Base-by-base conservation (phyloP, 1,140 invertebrate genomes). In the Achatina immaculata region DNA sequence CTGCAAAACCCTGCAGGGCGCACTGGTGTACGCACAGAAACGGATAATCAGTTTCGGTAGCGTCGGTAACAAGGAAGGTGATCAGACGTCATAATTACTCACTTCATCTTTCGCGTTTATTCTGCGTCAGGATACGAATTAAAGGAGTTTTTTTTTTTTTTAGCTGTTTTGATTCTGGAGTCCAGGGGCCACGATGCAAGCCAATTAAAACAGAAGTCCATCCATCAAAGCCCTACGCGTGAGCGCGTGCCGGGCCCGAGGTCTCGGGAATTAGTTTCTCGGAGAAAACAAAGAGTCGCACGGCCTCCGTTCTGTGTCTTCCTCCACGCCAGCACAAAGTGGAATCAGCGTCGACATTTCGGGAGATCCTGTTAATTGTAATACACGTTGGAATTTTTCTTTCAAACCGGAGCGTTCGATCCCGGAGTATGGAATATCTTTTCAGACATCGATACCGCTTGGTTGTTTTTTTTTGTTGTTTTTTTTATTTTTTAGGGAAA, bases 141-240 rank as follows among this genome's bases (percentile, higher is more conserved):
- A 58, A 58, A 58, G 55, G 24, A 4, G 7, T 58, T 58, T 24
- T n/a, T 24, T 58, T 24, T 58, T n/a, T 24, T 58, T 24, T 58
- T 24, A 58, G 24, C 55, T 58, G 55, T 58, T 58, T 11, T 58
- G 55, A 58, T 58, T 58, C 55, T 24, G 21, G 24, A 58, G 55
- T 4, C 11, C 55, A 24, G 21, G 55, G 21, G 55, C 55, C 55
- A 14, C 55, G 55, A 58, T 19, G n/a, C 55, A 58, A 58, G 55
- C 55, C 55, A 58, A 58, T 58, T 58, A 58, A 58, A 58, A 58
- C 55, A 58, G 55, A 58, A 58, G 55, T 58, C 55, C 55, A 58
- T 58, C 55, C 55, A 58, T 58, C 55, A 58, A 58, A 58, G 55
- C 11, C 55, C 55, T 11, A 24, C 55, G 55, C 55, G 55, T 58